Conservation (phyloP, 1,140 invertebrate species). For the Tetramorium simillimum region DNA sequence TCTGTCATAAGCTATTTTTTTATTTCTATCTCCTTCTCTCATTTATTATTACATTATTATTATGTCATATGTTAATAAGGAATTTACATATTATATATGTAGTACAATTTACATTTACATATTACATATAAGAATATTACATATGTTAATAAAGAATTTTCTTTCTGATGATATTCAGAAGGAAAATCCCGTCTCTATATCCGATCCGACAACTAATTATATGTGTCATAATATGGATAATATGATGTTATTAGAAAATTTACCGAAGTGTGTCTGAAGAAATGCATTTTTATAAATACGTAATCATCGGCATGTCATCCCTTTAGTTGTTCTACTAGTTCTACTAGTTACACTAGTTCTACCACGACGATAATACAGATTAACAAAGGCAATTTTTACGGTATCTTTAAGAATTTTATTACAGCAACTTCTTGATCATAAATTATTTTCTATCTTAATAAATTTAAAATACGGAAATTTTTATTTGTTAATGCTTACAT, state of each 20-base stretch:
- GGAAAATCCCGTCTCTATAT: background rate
- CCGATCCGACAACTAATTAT: conserved; percentile 52
- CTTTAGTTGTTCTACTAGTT: background rate
- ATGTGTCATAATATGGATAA: background rate
- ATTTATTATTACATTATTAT: background rate
- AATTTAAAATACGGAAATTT: background rate
- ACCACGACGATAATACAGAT: no score
- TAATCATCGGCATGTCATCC: background rate
- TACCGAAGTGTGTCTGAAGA: background rate
- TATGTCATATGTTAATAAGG: no score
- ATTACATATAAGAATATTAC: no score
- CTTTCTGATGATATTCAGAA: background rate
- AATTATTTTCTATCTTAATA: background rate
- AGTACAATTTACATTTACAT: no score
- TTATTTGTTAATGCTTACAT: background rate
- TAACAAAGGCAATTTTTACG: background rate
- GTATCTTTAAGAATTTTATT: background rate
- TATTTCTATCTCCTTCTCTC: background rate
- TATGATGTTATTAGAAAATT: conserved; percentile 34
- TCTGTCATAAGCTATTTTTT: background rate
- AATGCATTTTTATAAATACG: conserved; percentile 44
- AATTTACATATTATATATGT: no score
- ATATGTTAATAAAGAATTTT: conserved; percentile 3
- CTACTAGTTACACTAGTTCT: background rate
- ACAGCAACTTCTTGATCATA: background rate